These are phyloP conservation scores for Atrichornis clamosus DNA, from an alignment of 2,113 vertebrate genomes.

Conservation along the genomic window DNA sequence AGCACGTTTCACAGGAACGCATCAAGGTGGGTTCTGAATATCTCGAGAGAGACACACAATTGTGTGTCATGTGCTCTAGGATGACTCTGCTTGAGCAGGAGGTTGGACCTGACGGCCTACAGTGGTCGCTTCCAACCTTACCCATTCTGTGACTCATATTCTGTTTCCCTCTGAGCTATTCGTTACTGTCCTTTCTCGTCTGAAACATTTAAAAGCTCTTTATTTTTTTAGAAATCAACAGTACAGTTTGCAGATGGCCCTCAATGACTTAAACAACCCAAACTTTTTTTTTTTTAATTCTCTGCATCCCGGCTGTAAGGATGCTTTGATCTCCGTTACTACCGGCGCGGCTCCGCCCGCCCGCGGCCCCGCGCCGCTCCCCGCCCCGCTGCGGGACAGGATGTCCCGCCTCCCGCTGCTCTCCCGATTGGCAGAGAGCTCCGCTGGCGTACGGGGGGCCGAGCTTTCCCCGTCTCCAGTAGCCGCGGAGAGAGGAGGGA, in stretches of 20 bases:
- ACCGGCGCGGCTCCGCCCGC: neutral
- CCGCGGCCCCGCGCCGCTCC: neutral
- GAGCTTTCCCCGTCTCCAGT: neutral
- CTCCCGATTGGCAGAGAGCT: neutral
- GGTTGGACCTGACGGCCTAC: neutral
- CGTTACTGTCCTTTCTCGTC: rapidly evolving
- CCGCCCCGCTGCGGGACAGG: neutral
- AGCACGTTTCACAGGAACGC: neutral
- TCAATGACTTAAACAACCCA: neutral
- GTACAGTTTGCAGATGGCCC: neutral
- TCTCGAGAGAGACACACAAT: too few relatives aligned
- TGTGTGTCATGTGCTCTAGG: neutral
- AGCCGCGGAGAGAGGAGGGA: neutral
- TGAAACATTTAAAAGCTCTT: neutral
- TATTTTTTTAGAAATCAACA: neutral
- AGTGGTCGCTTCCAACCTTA: neutral
- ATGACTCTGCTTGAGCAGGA: neutral
- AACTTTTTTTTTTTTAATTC: neutral
- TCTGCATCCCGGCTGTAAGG: too few relatives aligned
- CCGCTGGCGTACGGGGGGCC: neutral
- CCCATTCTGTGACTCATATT: neutral
- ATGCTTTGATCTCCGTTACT: rapidly evolving
- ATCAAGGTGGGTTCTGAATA: neutral
- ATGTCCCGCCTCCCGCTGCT: neutral
- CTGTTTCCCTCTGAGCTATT: neutral